Base-by-base conservation (phyloP, 2,797 vertebrate species). In the Peromyscus eremicus region DNA sequence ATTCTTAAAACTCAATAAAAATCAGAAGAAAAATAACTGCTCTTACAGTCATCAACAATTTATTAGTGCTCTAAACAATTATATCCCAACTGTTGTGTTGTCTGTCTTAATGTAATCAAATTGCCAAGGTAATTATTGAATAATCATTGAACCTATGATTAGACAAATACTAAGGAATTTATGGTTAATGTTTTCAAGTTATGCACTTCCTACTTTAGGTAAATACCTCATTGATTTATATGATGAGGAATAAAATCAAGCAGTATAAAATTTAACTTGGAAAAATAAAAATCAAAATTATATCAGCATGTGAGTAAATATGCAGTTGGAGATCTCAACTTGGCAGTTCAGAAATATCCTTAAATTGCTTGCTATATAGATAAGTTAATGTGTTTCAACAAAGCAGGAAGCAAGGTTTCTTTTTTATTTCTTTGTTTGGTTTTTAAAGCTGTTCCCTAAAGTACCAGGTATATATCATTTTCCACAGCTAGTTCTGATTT, bases 331-430 rank as follows among this genome's bases (percentile, higher is more conserved):
- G 96, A 96, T 97, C 88, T 97, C 96, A 97, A 96, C 97, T 98
- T 98, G 75, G 23, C 40, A 89, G 96, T 96, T 92, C 96, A 46
- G 89, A 92, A 98, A 98, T 94, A 97, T 83, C 92, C 94, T 87
- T 73, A 95, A 97, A 73, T 64, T 95, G 9, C 43, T 97, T 98
- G 92, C 25, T 70, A 13, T 80, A 62, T 34, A 97, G 87, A 84
- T 97, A 70, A 85, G n/a, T 96, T 96, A 98, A 97, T 95, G 84
- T 97, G 76, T 97, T 98, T 97, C 97, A 97, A 85, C 6, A 1
- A 95, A 98, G 90, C 90, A 94, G 85, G 52, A 94, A 96, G 97
- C 94, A 95, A 46, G 97, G 19, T 29, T 16, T 52, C 46, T 14
- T 84, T 16, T 2, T 19, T 62, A 23, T 66, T 66, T 12, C 4